Percentiles rank a stretch among this genome's conserved stretches.
Evolutionary conservation across 2,888 invertebrate species (phyloP).

Genomic region (Alsophila aescularia): DNA sequence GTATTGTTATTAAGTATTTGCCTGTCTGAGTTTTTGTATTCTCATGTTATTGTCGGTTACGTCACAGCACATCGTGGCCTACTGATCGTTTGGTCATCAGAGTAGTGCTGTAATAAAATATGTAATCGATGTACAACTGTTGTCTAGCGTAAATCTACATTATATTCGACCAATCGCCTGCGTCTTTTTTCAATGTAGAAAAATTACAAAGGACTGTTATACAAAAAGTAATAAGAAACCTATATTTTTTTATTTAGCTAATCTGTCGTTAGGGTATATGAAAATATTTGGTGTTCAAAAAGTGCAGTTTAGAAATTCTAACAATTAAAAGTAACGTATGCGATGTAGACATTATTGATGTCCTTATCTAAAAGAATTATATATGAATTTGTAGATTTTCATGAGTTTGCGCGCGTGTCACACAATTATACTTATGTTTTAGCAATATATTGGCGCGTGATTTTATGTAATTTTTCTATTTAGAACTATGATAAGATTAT

Average conservation of each 20-base stretch:
- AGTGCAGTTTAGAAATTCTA: constrained; percentile 69
- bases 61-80: not conserved
- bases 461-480: constrained; percentile 26
- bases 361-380: constrained; percentile 35
- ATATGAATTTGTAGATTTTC: constrained; percentile 43
- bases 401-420: constrained; percentile 38
- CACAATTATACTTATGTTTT: constrained; percentile 21
- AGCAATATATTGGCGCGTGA: constrained; percentile 3
- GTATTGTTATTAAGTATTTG: not conserved
- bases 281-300: constrained; percentile 77
- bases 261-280: constrained; percentile 74
- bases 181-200: constrained; percentile 68
- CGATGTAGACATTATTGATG: constrained; percentile 24
- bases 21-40: not conserved
- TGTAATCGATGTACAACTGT: constrained; percentile 35
- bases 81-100: constrained; percentile 13
- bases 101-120: too few relatives aligned
- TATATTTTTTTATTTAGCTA: constrained; percentile 83
- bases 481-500: constrained; percentile 46
- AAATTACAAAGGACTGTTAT: constrained; percentile 73
- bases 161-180: constrained; percentile 71
- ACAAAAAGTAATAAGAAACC: constrained; percentile 61
- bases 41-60: not conserved
- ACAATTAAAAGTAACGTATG: constrained; percentile 55
- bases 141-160: constrained; percentile 49